Evolutionary conservation across 2,113 vertebrate species (phyloP).

Genomic region (Thamnophis sirtalis): DNA sequence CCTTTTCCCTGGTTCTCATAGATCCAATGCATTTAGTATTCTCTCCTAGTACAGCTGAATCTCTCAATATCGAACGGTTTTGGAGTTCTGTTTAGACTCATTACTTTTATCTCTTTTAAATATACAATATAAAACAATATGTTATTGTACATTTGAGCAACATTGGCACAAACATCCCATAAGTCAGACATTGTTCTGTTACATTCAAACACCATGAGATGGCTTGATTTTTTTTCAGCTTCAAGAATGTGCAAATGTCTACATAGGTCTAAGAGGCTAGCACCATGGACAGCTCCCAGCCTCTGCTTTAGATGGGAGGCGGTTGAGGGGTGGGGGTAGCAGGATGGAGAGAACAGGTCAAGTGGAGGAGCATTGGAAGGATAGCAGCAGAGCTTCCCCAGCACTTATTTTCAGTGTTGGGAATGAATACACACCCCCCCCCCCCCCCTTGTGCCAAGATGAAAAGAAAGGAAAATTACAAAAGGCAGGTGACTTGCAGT

Average conservation of each 20-base stretch:
- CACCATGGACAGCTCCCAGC: slow-evolving; percentile 79
- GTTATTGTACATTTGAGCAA: slow-evolving; percentile 64
- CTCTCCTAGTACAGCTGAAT: neutral
- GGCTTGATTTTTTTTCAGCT: slow-evolving; percentile 22
- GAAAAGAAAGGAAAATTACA: slow-evolving; percentile 3
- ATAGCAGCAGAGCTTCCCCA: neutral
- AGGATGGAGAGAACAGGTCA: neutral
- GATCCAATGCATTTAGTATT: neutral
- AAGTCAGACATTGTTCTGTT: slow-evolving; percentile 45
- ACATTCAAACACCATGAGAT: slow-evolving; percentile 54
- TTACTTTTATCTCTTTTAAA: slow-evolving; percentile 60
- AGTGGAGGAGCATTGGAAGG: neutral
- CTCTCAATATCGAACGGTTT: slow-evolving; percentile 4
- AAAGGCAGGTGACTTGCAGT: slow-evolving; percentile 5
- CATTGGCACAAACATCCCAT: slow-evolving; percentile 77
- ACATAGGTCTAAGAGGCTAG: slow-evolving; percentile 59
- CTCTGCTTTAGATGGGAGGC: slow-evolving; percentile 16
- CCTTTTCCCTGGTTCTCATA: neutral
- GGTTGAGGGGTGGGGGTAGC: neutral
- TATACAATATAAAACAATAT: slow-evolving; percentile 74
- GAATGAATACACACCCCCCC: neutral
- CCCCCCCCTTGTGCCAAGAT: neutral
- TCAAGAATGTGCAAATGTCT: slow-evolving; percentile 27
- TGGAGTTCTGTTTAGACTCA: neutral
- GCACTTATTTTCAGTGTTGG: neutral